A percentile compares a stretch with the other conserved stretches of the same genome.
Evolutionary conservation across 2,113 vertebrate genomes (phyloP).

Genomic region (Greenwoodochromis staneri): DNA sequence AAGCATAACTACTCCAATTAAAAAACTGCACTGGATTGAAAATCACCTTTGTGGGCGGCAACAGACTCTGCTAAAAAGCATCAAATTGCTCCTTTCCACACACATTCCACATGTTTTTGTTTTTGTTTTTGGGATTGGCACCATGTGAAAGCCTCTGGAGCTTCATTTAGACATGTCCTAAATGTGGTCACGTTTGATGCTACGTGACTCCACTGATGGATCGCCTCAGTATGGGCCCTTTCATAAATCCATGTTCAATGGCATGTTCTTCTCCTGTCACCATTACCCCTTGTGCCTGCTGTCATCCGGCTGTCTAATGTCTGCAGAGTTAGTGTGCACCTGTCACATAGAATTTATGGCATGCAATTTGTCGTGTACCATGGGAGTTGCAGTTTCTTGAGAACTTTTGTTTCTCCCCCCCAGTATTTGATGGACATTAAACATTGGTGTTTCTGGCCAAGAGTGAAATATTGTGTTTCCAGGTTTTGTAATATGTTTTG

Average conservation of each 20-base stretch:
- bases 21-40: conserved; percentile 15
- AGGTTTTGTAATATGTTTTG: neutral
- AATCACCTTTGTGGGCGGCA: conserved; percentile 26
- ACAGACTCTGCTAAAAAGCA: conserved; percentile 17
- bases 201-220: conserved; percentile 46
- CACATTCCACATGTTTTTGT: neutral
- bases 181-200: conserved; percentile 24
- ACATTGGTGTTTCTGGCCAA: neutral
- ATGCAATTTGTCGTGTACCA: conserved; percentile 53
- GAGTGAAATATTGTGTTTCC: neutral
- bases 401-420: neutral
- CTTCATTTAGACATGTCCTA: conserved; percentile 2
- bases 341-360: conserved; percentile 61
- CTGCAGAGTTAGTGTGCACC: conserved; percentile 60
- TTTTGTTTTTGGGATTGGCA: neutral
- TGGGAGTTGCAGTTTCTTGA: conserved; percentile 37
- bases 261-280: conserved; percentile 59
- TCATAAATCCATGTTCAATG: conserved; percentile 61
- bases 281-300: conserved; percentile 55
- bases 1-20: conserved; percentile 54
- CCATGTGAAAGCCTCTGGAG: neutral
- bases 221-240: conserved; percentile 24
- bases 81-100: conserved; percentile 26
- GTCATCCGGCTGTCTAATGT: conserved; percentile 58
- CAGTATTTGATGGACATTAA: conserved; percentile 10